A percentile compares a stretch with the other conserved stretches of the same genome.
These are phyloP conservation scores for Gavia stellata DNA, from an alignment of 2,113 vertebrate genomes.

Conservation along the genomic window DNA sequence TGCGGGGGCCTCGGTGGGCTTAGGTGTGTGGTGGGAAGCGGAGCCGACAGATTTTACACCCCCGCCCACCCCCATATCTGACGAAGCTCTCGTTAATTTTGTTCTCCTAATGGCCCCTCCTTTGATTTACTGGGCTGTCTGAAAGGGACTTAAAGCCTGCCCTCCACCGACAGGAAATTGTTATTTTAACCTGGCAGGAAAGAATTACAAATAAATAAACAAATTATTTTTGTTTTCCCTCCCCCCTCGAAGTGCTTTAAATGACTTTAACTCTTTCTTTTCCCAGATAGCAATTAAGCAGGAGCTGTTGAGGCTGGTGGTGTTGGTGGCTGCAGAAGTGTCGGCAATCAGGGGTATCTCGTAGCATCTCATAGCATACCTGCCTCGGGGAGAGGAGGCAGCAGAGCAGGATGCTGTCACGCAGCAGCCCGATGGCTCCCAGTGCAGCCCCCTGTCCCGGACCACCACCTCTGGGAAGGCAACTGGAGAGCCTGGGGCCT, in stretches of 20 bases:
- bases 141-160: slow-evolving; percentile 58
- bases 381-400: not conserved
- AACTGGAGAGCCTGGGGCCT: not conserved
- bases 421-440: not conserved
- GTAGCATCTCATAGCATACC: accelerated
- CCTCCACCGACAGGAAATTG: slow-evolving; percentile 82
- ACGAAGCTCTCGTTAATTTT: slow-evolving; percentile 42
- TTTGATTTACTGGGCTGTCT: slow-evolving; percentile 58
- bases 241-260: not conserved
- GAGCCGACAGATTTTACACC: slow-evolving; percentile 48
- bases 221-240: not conserved
- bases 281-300: not conserved
- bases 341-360: not conserved
- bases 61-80: not conserved
- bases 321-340: not conserved
- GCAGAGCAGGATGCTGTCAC: not conserved
- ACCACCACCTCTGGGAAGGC: not conserved
- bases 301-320: not conserved
- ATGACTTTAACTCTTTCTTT: slow-evolving; percentile 22
- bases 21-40: not conserved
- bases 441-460: accelerated
- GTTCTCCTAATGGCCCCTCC: slow-evolving; percentile 24
- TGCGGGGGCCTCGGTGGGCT: not conserved
- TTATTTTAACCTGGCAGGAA: slow-evolving; percentile 88
- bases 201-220: slow-evolving; percentile 66